Conservation (phyloP, 1,140 invertebrate species). For the Drosophila willistoni region DNA sequence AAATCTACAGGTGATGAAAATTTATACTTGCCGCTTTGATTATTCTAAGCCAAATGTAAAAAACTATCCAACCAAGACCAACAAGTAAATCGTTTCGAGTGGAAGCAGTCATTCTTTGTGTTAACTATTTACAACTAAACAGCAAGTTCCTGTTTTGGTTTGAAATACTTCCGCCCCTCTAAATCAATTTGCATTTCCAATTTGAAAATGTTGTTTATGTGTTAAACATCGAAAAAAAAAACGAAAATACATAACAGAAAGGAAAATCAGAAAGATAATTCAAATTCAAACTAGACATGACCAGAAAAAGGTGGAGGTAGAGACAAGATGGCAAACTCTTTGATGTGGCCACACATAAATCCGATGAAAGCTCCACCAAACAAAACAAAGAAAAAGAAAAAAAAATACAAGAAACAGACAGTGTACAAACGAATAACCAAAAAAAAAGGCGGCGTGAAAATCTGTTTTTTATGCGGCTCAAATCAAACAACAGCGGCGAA, state of each 20-base stretch:
- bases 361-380: slow-evolving; percentile 54
- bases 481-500: slow-evolving; percentile 62
- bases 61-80: too few species aligned
- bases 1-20: neutral
- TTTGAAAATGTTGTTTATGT: slow-evolving; percentile 49
- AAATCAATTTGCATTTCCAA: slow-evolving; percentile 64
- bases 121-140: slow-evolving; percentile 11
- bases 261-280: slow-evolving; percentile 55
- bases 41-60: too few species aligned
- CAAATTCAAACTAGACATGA: slow-evolving; percentile 64
- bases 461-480: slow-evolving; percentile 78
- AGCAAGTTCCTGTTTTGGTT: slow-evolving; percentile 47
- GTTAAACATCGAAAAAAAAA: slow-evolving; percentile 24
- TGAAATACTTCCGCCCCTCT: slow-evolving; percentile 51
- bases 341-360: slow-evolving; percentile 72
- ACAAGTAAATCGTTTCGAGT: neutral
- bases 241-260: neutral
- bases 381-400: too few species aligned
- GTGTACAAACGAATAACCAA: neutral
- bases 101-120: neutral
- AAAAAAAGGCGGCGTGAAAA: slow-evolving; percentile 63
- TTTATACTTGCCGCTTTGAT: too few species aligned
- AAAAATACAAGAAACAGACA: neutral
- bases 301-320: neutral
- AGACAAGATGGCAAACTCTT: slow-evolving; percentile 40